A percentile compares a stretch with the other conserved stretches of the same genome.
These are phyloP conservation scores for Smittia sp. DNA, from an alignment of 2,888 invertebrate species.

Conservation along the genomic window DNA sequence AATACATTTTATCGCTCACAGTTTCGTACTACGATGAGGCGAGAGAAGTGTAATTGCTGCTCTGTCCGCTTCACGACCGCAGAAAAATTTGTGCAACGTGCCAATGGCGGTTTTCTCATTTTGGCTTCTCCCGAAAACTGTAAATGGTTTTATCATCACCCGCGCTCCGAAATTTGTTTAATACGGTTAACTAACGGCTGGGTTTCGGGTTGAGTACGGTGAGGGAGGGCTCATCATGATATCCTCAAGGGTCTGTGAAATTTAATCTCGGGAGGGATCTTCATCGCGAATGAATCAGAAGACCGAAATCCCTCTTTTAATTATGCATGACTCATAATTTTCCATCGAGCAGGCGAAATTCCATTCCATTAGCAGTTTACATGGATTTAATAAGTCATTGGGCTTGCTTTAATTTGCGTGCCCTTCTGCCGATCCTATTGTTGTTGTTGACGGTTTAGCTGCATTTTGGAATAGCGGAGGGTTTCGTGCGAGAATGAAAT, in stretches of 20 bases:
- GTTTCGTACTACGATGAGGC: background rate
- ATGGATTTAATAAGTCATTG: slow-evolving; percentile 35
- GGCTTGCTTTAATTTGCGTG: slow-evolving; percentile 21
- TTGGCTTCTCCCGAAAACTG: background rate
- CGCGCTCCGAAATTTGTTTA: background rate
- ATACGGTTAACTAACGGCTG: background rate
- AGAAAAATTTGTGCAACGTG: background rate
- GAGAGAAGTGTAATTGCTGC: background rate
- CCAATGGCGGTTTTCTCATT: slow-evolving; percentile 9
- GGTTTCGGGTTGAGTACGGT: background rate
- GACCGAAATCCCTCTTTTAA: slow-evolving; percentile 24
- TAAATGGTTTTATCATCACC: background rate
- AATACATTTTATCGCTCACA: slow-evolving; percentile 26
- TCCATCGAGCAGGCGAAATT: background rate
- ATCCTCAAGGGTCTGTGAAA: background rate
- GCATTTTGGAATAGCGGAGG: background rate
- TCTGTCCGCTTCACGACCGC: background rate
- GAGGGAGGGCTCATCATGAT: background rate
- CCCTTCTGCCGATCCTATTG: background rate
- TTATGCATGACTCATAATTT: slow-evolving; percentile 36
- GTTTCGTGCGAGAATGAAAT: background rate
- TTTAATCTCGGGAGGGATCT: background rate
- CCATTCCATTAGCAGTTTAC: slow-evolving; percentile 22
- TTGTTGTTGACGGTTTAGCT: background rate
- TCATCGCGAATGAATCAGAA: background rate